Evolutionary conservation across 2,113 vertebrate species (phyloP).

Genomic region (Campylomormyrus numenius): DNA sequence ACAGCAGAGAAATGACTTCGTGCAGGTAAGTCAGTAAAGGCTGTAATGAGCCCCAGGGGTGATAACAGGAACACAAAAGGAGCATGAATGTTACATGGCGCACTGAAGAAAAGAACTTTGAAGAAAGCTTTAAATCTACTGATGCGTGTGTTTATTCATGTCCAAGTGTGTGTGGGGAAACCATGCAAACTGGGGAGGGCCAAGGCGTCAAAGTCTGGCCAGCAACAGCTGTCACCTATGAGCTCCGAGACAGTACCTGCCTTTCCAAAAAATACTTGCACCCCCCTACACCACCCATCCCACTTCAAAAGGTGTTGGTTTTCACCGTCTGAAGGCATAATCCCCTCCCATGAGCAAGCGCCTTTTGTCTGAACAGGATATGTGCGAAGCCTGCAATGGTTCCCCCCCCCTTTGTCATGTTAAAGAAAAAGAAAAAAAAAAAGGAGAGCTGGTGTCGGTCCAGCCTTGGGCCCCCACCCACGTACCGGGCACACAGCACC

Average conservation of each 20-base stretch:
- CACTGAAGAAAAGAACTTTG: background rate
- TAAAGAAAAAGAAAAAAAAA: background rate
- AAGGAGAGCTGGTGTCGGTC: background rate
- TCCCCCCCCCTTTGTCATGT: background rate
- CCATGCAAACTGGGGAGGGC: background rate
- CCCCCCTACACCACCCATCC: background rate
- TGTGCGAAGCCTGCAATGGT: background rate
- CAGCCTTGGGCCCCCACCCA: background rate
- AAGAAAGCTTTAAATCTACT: background rate
- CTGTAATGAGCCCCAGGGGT: background rate
- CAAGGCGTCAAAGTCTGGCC: background rate
- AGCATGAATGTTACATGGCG: background rate
- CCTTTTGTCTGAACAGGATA: background rate
- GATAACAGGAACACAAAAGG: background rate
- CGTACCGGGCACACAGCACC: background rate
- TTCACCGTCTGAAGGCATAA: background rate
- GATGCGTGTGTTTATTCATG: background rate
- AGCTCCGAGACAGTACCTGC: background rate
- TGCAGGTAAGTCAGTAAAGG: background rate
- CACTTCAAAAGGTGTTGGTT: slow-evolving; percentile 1
- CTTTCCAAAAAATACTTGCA: background rate
- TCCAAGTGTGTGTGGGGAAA: background rate
- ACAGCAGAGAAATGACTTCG: background rate
- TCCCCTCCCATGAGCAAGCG: background rate
- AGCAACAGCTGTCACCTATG: background rate